These are phyloP conservation scores for Siniperca obscura DNA, from an alignment of 2,797 vertebrate genomes.

Conservation along the genomic window DNA sequence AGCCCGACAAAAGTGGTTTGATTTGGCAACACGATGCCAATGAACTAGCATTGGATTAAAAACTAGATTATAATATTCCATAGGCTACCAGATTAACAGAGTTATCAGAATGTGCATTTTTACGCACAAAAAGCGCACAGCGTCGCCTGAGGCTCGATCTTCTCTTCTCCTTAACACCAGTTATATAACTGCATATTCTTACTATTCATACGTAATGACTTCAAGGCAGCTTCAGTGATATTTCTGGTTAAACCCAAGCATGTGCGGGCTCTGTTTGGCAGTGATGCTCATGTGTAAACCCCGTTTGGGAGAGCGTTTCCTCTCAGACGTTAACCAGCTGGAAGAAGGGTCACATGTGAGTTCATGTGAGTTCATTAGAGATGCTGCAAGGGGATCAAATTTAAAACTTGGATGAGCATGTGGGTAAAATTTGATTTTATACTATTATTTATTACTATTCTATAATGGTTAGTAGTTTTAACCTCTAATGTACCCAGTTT, in stretches of 20 bases:
- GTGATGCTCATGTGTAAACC: conserved; percentile 50
- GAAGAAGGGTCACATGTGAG: conserved; percentile 5
- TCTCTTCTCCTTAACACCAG: neutral
- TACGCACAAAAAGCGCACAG: conserved; percentile 47
- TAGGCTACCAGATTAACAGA: too few relatives aligned
- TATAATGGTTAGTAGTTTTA: neutral
- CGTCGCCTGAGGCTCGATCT: too few relatives aligned
- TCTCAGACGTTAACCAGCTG: neutral
- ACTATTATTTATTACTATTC: neutral
- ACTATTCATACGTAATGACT: neutral
- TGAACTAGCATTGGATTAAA: neutral
- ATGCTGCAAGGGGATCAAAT: neutral
- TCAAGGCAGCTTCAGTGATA: neutral
- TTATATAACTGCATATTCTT: neutral
- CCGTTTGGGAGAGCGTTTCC: conserved; percentile 27
- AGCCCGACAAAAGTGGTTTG: neutral
- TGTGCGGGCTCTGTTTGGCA: conserved; percentile 3
- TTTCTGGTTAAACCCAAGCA: neutral
- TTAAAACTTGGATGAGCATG: neutral
- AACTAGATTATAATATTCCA: neutral
- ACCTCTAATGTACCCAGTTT: neutral
- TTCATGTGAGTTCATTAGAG: neutral
- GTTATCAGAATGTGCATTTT: conserved; percentile 27
- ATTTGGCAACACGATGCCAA: neutral
- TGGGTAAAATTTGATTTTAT: neutral